Conservation (phyloP, 2,888 invertebrate genomes). For the Mayetiola destructor region DNA sequence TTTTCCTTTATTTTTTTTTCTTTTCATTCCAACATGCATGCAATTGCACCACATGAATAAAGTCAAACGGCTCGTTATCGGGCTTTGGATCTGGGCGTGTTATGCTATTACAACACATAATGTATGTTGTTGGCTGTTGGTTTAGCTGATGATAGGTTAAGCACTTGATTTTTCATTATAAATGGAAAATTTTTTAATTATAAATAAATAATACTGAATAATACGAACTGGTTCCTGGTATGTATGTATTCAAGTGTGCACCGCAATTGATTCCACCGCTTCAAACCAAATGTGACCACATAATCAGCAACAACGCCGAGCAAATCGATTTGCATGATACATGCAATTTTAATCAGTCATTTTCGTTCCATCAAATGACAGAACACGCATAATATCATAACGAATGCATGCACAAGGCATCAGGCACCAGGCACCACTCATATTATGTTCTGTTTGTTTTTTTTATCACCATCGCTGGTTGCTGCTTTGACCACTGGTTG, state of each 20-base stretch:
- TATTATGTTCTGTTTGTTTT: no score
- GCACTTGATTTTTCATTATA: slow-evolving; percentile 3
- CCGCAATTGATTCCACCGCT: no score
- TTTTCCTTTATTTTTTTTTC: no score
- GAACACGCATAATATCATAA: slow-evolving; percentile 11
- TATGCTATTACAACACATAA: no score
- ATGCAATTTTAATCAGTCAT: slow-evolving; percentile 10
- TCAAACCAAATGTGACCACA: no score
- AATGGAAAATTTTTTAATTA: no score
- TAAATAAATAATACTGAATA: no score
- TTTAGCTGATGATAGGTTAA: slow-evolving; percentile 12
- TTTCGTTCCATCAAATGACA: no score
- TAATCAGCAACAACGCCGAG: neutral
- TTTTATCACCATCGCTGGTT: no score
- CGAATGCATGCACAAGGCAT: no score
- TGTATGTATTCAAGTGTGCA: neutral
- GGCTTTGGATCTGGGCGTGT: neutral
- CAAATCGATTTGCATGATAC: slow-evolving; percentile 13
- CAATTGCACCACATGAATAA: neutral
- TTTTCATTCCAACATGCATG: neutral
- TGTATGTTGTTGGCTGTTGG: neutral
- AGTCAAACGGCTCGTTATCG: neutral
- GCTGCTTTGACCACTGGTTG: no score
- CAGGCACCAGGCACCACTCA: no score
- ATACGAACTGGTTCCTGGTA: neutral